Base-by-base conservation (phyloP, 2,888 invertebrate species). In the Pheosia tremula region DNA sequence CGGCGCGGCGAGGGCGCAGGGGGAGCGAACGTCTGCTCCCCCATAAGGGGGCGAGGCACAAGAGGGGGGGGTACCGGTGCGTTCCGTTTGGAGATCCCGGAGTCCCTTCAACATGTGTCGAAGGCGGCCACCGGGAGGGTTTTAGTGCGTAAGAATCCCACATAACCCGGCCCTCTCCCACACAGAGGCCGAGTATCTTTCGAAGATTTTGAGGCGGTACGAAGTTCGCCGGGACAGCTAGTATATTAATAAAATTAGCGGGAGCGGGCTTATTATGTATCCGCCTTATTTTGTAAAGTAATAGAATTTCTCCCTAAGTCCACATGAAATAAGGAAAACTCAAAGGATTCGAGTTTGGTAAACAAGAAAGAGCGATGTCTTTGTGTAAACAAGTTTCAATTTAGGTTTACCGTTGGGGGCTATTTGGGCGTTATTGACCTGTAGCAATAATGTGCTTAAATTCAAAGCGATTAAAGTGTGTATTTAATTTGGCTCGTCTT, bases 231-330 rank as follows among this genome's bases (percentile, higher is more conserved):
- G n/a, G n/a, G n/a, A n/a, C n/a, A n/a, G n/a, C n/a, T n/a, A n/a
- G 75, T 80, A 78, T 71, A 70, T 77, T 77, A 76, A 69, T 77
- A 72, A 74, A 68, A 70, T 73, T 75, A 72, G 60, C 64, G 55
- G 50, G 59, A 58, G 45, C 54, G 58, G 55, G 59, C 65, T 68
- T 71, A 71, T 76, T 75, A 71, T 77, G 71, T 75, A 75, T 74
- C 73, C 65, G 62, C 63, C 68, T 63, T 74, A 72, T 72, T 78
- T 77, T 68, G 67, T 58, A 61, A 61, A 65, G 73, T 70, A 73
- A 74, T 74, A 70, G 66, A 74, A 75, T 75, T 73, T 66, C 58
- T 68, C 69, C 74, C 75, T 77, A 69, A 80, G 68, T 72, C 74
- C 72, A 74, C 77, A 74, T 69, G 59, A 63, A 67, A 65, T 67